Percentiles rank a stretch among this genome's conserved stretches.
Evolutionary conservation across 2,797 vertebrate genomes (phyloP).

Genomic region (Malurus splendens): DNA sequence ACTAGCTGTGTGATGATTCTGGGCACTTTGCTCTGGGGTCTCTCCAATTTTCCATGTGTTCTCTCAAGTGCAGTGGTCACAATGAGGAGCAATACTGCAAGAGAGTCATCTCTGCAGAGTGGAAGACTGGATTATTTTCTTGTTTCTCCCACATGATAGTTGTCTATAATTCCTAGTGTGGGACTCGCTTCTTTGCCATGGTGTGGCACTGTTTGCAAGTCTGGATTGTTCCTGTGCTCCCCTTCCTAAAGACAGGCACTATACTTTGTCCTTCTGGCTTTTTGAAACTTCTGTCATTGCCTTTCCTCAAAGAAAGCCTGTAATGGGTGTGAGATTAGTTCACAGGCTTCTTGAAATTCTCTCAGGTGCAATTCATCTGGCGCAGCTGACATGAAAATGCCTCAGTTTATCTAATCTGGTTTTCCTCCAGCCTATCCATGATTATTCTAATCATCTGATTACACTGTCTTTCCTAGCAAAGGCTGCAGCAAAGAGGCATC

Average conservation of each 20-base stretch:
- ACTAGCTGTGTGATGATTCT: not conserved
- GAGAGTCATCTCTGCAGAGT: not conserved
- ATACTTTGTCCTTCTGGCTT: not conserved
- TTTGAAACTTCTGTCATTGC: not conserved
- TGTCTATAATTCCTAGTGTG: not conserved
- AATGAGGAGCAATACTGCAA: not conserved
- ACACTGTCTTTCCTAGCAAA: not conserved
- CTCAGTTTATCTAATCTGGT: not conserved
- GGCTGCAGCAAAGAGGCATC: not conserved
- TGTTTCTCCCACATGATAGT: not conserved
- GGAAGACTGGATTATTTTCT: not conserved
- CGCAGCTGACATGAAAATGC: constrained; percentile 5
- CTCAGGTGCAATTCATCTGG: constrained; percentile 37
- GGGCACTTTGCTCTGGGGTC: not conserved
- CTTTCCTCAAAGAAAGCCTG: constrained; percentile 22
- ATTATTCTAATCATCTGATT: not conserved
- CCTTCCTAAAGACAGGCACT: not conserved
- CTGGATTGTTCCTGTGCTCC: not conserved
- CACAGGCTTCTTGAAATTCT: constrained; percentile 9
- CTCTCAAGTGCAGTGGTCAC: not conserved
- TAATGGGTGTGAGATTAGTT: constrained; percentile 11
- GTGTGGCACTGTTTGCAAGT: not conserved
- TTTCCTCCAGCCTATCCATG: not conserved
- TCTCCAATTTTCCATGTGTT: not conserved
- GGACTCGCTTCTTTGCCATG: not conserved